These are phyloP conservation scores for Notoglanidium macrostoma DNA, from an alignment of 2,797 vertebrate genomes.

Conservation along the genomic window DNA sequence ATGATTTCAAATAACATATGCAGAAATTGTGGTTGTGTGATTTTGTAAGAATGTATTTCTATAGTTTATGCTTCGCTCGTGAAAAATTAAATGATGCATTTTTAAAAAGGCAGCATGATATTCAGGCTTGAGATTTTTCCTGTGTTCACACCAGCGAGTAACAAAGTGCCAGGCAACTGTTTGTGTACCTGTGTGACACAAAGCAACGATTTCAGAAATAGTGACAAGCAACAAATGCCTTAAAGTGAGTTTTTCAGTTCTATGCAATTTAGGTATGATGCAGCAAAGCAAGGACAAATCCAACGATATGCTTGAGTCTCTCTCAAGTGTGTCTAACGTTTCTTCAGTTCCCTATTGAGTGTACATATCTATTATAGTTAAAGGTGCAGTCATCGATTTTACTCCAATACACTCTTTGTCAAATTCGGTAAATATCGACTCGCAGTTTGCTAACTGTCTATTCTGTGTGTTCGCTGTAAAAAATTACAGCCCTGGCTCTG, in stretches of 20 bases:
- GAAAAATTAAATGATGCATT: neutral
- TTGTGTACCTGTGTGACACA: neutral
- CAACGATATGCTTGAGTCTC: neutral
- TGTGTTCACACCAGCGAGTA: neutral
- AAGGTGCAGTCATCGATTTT: no score
- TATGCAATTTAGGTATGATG: neutral
- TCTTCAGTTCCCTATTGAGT: neutral
- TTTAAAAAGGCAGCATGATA: neutral
- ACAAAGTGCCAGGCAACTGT: neutral
- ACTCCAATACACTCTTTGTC: no score
- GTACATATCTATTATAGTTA: neutral
- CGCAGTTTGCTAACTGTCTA: no score
- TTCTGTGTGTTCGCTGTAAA: no score
- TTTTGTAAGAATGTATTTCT: no score
- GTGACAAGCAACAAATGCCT: neutral
- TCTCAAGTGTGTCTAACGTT: neutral
- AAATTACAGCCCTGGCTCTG: no score
- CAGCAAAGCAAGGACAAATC: neutral
- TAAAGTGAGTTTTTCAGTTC: neutral
- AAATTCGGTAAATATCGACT: no score
- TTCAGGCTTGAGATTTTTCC: neutral
- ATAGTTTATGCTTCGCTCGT: neutral
- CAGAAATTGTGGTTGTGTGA: neutral
- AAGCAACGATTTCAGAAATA: neutral
- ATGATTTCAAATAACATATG: neutral